A percentile compares a stretch with the other conserved stretches of the same genome.
Evolutionary conservation across 2,888 invertebrate genomes (phyloP).

Genomic region (Acholoe squamosa): DNA sequence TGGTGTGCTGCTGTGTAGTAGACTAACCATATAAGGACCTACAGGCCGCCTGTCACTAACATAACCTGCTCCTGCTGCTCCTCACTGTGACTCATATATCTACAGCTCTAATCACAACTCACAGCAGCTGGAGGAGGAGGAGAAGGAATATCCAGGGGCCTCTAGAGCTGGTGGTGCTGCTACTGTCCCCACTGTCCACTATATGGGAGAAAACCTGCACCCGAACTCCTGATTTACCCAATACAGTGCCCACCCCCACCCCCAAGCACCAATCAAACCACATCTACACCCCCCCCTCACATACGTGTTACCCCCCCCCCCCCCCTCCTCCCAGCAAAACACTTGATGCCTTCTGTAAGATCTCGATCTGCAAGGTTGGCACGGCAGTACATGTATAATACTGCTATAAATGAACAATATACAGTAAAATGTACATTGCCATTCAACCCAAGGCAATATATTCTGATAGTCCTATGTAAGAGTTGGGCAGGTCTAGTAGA

Average conservation of each 20-base stretch:
- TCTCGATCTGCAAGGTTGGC: too few species aligned
- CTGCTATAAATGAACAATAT: too few species aligned
- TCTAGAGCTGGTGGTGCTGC: neutral
- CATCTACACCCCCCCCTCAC: neutral
- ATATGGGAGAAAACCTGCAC: too few species aligned
- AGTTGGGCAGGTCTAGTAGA: too few species aligned
- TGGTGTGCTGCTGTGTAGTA: neutral
- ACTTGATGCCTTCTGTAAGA: too few species aligned
- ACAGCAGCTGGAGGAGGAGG: neutral
- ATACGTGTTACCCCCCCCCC: neutral
- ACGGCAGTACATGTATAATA: too few species aligned
- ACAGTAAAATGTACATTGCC: too few species aligned
- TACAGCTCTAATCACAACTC: constrained; percentile 3
- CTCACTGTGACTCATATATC: neutral
- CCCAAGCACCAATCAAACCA: neutral
- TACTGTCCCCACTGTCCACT: neutral
- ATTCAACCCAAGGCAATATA: too few species aligned
- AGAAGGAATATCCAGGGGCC: neutral
- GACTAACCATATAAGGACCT: neutral
- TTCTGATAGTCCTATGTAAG: too few species aligned
- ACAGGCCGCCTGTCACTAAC: constrained; percentile 21
- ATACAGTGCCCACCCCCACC: neutral
- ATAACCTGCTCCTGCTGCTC: too few species aligned
- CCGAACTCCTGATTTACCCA: too few species aligned
- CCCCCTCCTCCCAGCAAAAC: neutral